A percentile compares a stretch with the other conserved stretches of the same genome.
These are phyloP conservation scores for Mystacornis crossleyi DNA, from an alignment of 2,113 vertebrate genomes.

Conservation along the genomic window DNA sequence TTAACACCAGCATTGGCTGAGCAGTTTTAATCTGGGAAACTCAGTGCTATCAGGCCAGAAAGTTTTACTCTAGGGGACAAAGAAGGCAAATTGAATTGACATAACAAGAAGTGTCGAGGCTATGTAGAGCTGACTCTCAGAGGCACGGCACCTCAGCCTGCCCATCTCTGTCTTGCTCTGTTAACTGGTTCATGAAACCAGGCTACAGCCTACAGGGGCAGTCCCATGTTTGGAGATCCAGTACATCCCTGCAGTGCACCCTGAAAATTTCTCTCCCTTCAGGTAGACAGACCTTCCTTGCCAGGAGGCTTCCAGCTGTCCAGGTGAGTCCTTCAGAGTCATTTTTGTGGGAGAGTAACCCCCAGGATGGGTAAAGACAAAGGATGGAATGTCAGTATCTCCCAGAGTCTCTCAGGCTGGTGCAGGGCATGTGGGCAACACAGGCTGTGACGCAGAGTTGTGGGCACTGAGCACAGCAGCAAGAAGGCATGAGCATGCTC, in stretches of 20 bases:
- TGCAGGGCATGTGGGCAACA: accelerated
- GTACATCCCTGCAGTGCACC: accelerated
- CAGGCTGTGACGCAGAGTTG: background rate
- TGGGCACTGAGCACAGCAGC: background rate
- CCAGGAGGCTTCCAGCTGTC: background rate
- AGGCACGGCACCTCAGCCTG: background rate
- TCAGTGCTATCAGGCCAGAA: background rate
- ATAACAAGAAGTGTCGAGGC: background rate
- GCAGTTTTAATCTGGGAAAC: background rate
- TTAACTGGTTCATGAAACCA: background rate
- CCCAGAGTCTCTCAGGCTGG: background rate
- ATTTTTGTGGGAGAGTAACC: background rate
- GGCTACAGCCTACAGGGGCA: background rate
- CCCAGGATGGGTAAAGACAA: background rate
- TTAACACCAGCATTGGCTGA: background rate
- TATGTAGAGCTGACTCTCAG: background rate
- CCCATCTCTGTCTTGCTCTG: background rate
- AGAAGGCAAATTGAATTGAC: background rate
- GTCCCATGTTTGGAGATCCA: background rate
- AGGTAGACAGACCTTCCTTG: background rate
- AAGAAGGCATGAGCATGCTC: background rate
- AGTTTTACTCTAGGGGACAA: background rate
- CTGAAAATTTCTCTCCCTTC: background rate
- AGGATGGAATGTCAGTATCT: background rate
- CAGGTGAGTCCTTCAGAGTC: background rate